Base-by-base conservation (phyloP, 2,797 vertebrate species). In the Mormyrops attenuatus region DNA sequence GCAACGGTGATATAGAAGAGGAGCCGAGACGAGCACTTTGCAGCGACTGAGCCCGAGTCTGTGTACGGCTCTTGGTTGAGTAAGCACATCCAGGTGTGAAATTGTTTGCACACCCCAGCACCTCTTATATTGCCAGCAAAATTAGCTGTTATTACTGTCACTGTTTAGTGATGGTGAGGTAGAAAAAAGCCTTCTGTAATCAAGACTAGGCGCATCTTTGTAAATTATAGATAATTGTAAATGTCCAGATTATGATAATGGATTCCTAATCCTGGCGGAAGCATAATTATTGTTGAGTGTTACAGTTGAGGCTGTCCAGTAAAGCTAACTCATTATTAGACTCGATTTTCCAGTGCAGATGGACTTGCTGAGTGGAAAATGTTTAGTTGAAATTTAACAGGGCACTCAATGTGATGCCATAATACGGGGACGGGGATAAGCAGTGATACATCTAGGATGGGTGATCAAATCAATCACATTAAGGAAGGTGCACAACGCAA, bases 161-260 rank as follows among this genome's bases (percentile, higher is more conserved):
- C 97, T 99, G 98, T 99, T 99, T 99, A 98, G 98, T 97, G 97
- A 98, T 98, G 98, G 97, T 97, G 97, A 98, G 97, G 96, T 96
- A 97, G 96, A 89, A 93, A 95, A 97, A 97, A 96, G 94, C 90
- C 95, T 96, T 97, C 97, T 97, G 98, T 99, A 99, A 99, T 99
- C 98, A 99, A 98, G 98, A 98, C 97, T 97, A 97, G 97, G 97
- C 97, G 98, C 98, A 99, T 99, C 98, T 99, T 99, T 98, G 97
- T 97, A 99, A 99, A 99, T 99, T 98, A 98, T 97, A 99, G 97
- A 98, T 99, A 99, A 99, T 99, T 99, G 98, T 98, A 98, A 99
- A 98, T 98, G 98, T 99, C 98, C 98, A 99, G 98, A 99, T 99
- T 99, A 99, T 99, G 98, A 99, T 99, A 99, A 99, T 99, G 97